Percentiles rank a stretch among this genome's conserved stretches.
Conservation (phyloP, 2,888 invertebrate species). For the Drosophila formosana region DNA sequence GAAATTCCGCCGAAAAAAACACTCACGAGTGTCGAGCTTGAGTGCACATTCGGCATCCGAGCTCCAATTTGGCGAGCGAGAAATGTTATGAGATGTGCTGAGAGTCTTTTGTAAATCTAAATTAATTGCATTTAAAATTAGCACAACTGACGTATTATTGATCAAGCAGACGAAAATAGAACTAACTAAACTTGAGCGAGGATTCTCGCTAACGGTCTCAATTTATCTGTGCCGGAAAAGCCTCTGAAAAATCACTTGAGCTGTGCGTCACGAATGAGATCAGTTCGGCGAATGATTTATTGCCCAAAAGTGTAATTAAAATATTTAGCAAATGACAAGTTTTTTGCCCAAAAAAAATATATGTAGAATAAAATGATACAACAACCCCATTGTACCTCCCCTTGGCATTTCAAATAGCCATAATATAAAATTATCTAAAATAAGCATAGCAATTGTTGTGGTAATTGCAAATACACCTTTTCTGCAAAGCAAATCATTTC, state of each 20-base stretch:
- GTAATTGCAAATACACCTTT: not conserved
- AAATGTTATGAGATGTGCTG: conserved; percentile 13
- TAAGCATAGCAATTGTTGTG: conserved; percentile 5
- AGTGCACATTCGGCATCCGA: conserved; percentile 36
- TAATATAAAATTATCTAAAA: conserved; percentile 33
- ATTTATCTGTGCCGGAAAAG: conserved; percentile 1
- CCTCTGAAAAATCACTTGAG: not conserved
- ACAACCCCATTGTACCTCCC: not conserved
- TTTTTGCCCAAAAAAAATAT: not conserved
- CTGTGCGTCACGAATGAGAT: conserved; percentile 7
- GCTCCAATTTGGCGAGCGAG: conserved; percentile 17
- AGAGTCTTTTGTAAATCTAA: conserved; percentile 45
- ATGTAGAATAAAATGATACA: not conserved
- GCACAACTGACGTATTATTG: conserved; percentile 56
- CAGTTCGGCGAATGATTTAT: not conserved
- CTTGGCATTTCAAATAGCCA: conserved; percentile 27
- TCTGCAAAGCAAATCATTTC: not conserved
- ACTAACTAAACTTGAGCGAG: conserved; percentile 3
- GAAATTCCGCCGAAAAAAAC: conserved; percentile 12
- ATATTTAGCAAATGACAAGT: not conserved
- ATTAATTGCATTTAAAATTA: conserved; percentile 69
- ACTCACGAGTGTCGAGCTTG: conserved; percentile 36
- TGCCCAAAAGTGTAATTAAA: not conserved
- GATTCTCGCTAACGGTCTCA: not conserved
- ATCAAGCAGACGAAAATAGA: conserved; percentile 58